These are phyloP conservation scores for Disparrhopalites patrizii DNA, from an alignment of 2,888 invertebrate species.

Conservation along the genomic window DNA sequence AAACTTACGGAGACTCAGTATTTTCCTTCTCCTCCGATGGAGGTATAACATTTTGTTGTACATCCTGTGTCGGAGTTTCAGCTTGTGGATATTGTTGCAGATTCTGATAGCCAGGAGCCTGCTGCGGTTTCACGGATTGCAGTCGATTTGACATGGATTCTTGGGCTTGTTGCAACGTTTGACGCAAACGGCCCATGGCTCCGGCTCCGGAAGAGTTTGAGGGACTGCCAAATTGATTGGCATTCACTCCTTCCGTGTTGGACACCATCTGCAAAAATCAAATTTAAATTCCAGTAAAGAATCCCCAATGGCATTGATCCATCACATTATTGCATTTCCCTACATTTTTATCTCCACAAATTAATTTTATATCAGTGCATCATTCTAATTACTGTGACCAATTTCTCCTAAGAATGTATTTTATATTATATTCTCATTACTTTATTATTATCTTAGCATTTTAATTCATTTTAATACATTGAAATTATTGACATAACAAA, in stretches of 20 bases:
- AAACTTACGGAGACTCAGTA: slow-evolving; percentile 46
- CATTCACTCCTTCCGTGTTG: slow-evolving; percentile 46
- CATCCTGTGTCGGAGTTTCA: slow-evolving; percentile 33
- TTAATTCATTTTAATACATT: too few species aligned
- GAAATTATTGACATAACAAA: too few species aligned
- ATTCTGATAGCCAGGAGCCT: slow-evolving; percentile 4
- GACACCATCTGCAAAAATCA: slow-evolving; percentile 43
- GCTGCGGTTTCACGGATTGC: slow-evolving; percentile 31
- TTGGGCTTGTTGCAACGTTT: slow-evolving; percentile 48
- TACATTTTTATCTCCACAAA: too few species aligned
- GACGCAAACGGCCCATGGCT: slow-evolving; percentile 46
- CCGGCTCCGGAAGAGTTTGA: slow-evolving; percentile 35
- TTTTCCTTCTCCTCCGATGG: slow-evolving; percentile 44
- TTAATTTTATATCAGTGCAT: too few species aligned
- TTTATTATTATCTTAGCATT: too few species aligned
- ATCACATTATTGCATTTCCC: background rate
- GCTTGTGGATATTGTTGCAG: slow-evolving; percentile 32
- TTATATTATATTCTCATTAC: too few species aligned
- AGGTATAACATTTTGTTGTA: slow-evolving; percentile 40
- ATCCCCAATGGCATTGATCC: background rate
- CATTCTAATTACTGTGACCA: too few species aligned
- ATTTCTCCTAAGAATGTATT: too few species aligned
- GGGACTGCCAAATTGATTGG: slow-evolving; percentile 37
- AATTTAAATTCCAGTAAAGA: background rate
- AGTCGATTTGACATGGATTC: slow-evolving; percentile 48